Conservation (phyloP, 2,113 vertebrate genomes). For the Hypomesus transpacificus region DNA sequence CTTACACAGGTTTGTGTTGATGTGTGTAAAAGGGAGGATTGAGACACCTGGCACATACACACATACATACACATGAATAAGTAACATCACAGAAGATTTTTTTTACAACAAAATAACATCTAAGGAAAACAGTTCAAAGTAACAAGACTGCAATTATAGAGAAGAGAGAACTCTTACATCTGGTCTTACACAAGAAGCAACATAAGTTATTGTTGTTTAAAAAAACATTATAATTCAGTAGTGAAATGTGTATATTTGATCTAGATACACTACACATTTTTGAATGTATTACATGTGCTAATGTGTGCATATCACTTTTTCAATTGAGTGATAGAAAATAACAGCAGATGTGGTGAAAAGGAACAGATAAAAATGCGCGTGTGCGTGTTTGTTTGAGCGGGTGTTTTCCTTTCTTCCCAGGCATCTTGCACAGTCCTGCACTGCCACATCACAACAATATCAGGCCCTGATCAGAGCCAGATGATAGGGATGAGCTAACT, state of each 20-base stretch:
- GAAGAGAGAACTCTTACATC: background rate
- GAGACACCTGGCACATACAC: conserved; percentile 47
- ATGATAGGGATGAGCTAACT: conserved; percentile 58
- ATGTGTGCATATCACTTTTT: background rate
- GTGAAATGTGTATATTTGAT: no score
- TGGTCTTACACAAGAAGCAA: no score
- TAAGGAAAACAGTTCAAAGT: no score
- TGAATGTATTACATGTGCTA: conserved; percentile 15
- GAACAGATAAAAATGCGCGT: background rate
- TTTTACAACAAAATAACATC: no score
- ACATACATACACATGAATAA: background rate
- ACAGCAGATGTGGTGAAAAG: background rate
- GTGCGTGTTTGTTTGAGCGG: conserved; percentile 33
- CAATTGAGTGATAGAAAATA: background rate
- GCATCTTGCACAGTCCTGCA: conserved; percentile 56
- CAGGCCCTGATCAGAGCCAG: conserved; percentile 76
- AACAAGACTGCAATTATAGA: no score
- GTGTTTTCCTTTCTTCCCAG: conserved; percentile 48
- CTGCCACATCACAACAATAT: conserved; percentile 75
- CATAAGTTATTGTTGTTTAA: no score
- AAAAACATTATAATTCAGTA: no score
- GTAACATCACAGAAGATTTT: background rate
- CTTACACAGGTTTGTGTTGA: conserved; percentile 80
- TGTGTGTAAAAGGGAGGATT: conserved; percentile 63
- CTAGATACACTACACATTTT: background rate